Conservation (phyloP, 2,113 vertebrate species). For the Zeus faber region DNA sequence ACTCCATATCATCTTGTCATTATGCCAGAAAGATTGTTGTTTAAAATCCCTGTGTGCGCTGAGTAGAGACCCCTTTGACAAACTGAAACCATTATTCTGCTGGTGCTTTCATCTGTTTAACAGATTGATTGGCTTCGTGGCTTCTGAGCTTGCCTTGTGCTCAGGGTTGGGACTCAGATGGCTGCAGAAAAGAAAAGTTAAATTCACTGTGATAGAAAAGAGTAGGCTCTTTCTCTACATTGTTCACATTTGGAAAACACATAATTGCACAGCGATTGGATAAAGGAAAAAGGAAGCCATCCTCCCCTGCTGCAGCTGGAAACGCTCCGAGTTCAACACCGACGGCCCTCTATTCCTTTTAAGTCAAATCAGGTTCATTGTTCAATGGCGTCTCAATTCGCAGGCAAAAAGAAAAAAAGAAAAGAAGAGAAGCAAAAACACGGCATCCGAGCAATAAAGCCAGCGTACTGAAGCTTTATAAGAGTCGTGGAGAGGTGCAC, state of each 20-base stretch:
- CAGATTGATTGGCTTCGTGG: slow-evolving; percentile 55
- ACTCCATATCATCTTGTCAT: slow-evolving; percentile 63
- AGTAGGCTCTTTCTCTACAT: too few species aligned
- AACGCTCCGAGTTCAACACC: slow-evolving; percentile 12
- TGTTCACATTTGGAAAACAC: not conserved
- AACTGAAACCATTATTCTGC: slow-evolving; percentile 57
- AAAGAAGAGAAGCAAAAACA: not conserved
- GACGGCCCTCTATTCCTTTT: slow-evolving; percentile 3
- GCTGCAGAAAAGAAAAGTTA: not conserved
- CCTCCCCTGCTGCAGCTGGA: not conserved
- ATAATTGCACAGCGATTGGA: not conserved
- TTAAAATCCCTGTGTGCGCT: slow-evolving; percentile 56
- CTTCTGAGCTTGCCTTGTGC: slow-evolving; percentile 33
- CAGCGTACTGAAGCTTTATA: not conserved
- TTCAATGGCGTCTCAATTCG: not conserved
- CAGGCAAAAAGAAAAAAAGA: too few species aligned
- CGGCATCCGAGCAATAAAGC: not conserved
- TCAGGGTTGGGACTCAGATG: slow-evolving; percentile 50
- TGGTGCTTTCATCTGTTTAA: slow-evolving; percentile 51
- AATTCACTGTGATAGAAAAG: too few species aligned
- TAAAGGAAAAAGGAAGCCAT: not conserved
- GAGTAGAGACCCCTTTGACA: slow-evolving; percentile 45
- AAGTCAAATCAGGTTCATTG: slow-evolving; percentile 18
- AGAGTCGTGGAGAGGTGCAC: not conserved
- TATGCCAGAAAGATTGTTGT: slow-evolving; percentile 64